Percentiles rank a stretch among this genome's conserved stretches.
These are phyloP conservation scores for Ischnura elegans DNA, from an alignment of 2,888 invertebrate genomes.

Conservation along the genomic window DNA sequence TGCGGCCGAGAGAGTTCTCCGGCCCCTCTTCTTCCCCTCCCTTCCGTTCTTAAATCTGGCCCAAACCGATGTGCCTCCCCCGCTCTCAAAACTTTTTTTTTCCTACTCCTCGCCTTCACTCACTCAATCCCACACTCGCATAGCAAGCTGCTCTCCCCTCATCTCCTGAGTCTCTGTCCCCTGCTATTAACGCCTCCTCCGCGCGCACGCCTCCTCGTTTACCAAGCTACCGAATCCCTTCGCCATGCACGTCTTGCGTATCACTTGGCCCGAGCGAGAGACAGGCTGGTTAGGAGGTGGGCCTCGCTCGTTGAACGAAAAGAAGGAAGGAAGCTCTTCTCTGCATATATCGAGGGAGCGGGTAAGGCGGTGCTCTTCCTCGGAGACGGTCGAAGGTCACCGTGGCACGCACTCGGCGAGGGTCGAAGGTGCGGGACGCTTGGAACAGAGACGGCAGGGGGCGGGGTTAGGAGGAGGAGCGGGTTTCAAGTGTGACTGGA, in stretches of 20 bases:
- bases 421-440: slow-evolving; percentile 6
- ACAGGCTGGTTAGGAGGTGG: no score
- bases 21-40: background rate
- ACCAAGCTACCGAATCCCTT: slow-evolving; percentile 11
- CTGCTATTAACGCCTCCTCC: slow-evolving; percentile 28
- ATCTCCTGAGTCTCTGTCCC: background rate
- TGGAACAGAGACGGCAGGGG: background rate
- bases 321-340: background rate
- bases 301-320: background rate
- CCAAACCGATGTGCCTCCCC: slow-evolving; percentile 27
- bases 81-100: background rate
- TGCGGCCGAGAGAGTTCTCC: background rate
- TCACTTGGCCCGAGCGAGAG: background rate
- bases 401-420: background rate
- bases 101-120: background rate
- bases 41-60: slow-evolving; percentile 14
- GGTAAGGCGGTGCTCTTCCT: background rate
- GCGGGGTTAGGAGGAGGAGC: background rate
- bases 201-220: slow-evolving; percentile 8
- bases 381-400: background rate
- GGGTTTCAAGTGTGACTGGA: background rate
- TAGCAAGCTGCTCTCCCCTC: background rate
- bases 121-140: background rate
- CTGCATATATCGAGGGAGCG: background rate
- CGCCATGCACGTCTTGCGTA: background rate